phyloP scores from a whole-genome alignment of 2,113 vertebrate genomes.

The Gallinago undulata region DNA sequence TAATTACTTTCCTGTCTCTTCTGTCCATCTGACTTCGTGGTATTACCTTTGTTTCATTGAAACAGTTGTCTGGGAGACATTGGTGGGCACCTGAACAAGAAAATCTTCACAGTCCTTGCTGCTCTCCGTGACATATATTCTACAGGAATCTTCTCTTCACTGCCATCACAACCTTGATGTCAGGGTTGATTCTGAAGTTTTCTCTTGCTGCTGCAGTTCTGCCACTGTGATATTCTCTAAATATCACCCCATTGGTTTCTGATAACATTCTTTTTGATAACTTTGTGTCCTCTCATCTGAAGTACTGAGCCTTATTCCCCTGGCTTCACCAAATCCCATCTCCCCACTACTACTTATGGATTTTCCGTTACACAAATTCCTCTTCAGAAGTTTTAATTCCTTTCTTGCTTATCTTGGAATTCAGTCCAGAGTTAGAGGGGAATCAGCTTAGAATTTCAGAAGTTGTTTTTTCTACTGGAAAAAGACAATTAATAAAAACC shows the following conservation, averaged over 20 bases:
- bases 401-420: neutral
- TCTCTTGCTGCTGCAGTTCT: neutral
- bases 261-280: neutral
- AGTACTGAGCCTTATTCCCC: neutral
- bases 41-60: neutral
- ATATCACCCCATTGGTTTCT: neutral
- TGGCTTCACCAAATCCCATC: neutral
- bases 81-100: neutral
- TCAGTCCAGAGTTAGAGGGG: neutral
- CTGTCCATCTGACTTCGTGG: neutral
- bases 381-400: neutral
- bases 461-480: neutral
- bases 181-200: neutral
- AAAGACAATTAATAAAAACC: neutral
- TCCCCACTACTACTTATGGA: neutral
- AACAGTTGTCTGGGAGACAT: neutral
- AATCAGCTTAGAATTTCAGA: neutral
- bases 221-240: neutral
- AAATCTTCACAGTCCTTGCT: neutral
- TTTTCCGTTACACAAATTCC: neutral
- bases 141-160: neutral
- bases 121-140: neutral
- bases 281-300: neutral
- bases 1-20: neutral
- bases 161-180: neutral